These are phyloP conservation scores for Siniperca chuatsi DNA, from an alignment of 2,113 vertebrate species.

Conservation along the genomic window DNA sequence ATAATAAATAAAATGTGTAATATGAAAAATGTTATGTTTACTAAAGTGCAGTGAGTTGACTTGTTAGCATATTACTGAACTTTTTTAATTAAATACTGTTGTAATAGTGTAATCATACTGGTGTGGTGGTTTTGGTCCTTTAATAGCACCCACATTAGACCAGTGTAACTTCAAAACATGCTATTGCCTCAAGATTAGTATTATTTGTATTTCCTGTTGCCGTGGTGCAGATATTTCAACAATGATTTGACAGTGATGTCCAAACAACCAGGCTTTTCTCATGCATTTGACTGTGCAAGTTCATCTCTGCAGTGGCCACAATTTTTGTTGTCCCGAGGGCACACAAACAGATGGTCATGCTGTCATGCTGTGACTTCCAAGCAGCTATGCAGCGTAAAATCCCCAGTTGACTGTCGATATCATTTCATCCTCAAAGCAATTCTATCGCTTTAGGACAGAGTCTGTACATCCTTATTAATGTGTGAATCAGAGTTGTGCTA, in stretches of 20 bases:
- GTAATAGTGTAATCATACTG: background rate
- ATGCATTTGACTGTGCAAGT: constrained; percentile 26
- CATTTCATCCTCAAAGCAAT: constrained; percentile 3
- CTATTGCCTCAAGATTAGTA: background rate
- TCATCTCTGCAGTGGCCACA: constrained; percentile 19
- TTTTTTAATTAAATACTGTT: background rate
- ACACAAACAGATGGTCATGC: constrained; percentile 62
- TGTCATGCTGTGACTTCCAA: constrained; percentile 32
- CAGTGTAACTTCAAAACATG: constrained; percentile 12
- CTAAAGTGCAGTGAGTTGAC: background rate
- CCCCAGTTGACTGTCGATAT: background rate
- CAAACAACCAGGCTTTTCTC: constrained; percentile 57
- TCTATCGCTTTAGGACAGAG: constrained; percentile 4
- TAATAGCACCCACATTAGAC: background rate
- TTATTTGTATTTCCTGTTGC: constrained; percentile 41
- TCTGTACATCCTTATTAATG: background rate
- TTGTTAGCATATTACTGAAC: background rate
- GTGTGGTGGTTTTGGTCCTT: background rate
- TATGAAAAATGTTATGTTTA: background rate
- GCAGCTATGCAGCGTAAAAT: constrained; percentile 7
- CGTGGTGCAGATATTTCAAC: constrained; percentile 40
- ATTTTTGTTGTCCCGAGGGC: constrained; percentile 31
- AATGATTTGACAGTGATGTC: constrained; percentile 48
- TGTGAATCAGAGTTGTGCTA: background rate
- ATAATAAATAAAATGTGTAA: background rate